Evolutionary conservation across 2,888 invertebrate species (phyloP), one percentile per base, ranked within the genome.

Genomic region (Xanthorhoe spadicearia): DNA sequence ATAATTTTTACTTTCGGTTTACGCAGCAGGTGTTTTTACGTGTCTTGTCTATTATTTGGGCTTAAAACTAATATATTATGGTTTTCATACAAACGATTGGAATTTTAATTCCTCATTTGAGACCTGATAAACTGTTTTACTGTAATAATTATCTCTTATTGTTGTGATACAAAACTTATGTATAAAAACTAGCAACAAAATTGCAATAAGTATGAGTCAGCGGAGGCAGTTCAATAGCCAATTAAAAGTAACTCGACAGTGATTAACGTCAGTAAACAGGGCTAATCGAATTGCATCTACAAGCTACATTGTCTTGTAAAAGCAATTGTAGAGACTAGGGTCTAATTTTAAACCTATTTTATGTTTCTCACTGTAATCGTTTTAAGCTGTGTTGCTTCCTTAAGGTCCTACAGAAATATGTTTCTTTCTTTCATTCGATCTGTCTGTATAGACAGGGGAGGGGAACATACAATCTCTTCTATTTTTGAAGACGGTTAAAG

Each of bases 231-330:
- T 63, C 60, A 69, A 69, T 66, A 66, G 69, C 65, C 69, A 69
- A 69, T 69, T 64, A 66, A 66, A 64, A 60, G 66, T 58, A 54
- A 58, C 66, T 64, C 35, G 57, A 66, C 66, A 66, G 63, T 66
- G 66, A 69, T 69, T 64, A 69, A 69, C 60, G 63, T 46, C 66
- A 57, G 53, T 64, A 61, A 69, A 66, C 46, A 69, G 54, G 50
- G 53, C 17, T 58, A 69, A 69, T 69, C 69, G 69, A 69, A 69
- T 69, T 49, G 69, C 69, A 58, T 69, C 69, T 61, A 43, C 28
- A 60, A 35, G 32, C 19, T 49, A 28, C 28, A 38, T 63, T 53
- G 35, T 57, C 49, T 58, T 38, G 52, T 18, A 23, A 35, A 49
- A 28, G 13, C 49, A 54, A 55, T 61, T 54, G 53, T 54, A 35